Percentiles rank a stretch among this genome's conserved stretches.
These are phyloP conservation scores for Copidosoma aretas DNA, from an alignment of 2,888 invertebrate genomes.

Conservation along the genomic window DNA sequence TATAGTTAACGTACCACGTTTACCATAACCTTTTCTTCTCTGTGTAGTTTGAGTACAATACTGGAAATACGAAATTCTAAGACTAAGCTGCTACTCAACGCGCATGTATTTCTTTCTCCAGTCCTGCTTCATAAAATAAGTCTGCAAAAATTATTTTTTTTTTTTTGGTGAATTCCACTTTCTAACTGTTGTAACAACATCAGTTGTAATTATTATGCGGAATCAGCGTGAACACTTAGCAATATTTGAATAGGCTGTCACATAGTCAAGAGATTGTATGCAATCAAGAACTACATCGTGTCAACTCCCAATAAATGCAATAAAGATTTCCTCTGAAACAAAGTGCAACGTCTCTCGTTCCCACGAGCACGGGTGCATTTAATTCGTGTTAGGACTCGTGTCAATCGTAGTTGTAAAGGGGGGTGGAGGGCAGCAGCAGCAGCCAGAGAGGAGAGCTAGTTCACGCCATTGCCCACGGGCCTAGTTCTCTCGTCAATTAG, in stretches of 20 bases:
- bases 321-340: conserved; percentile 27
- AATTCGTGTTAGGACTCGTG: conserved; percentile 21
- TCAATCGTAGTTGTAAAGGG: not conserved
- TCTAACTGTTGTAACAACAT: conserved; percentile 6
- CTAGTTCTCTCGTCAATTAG: conserved; percentile 35
- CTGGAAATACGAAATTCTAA: too few relatives aligned
- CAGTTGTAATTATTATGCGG: not conserved
- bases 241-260: too few relatives aligned
- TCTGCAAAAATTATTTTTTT: too few relatives aligned
- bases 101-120: too few relatives aligned
- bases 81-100: too few relatives aligned
- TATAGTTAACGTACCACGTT: too few relatives aligned
- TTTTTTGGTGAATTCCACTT: too few relatives aligned
- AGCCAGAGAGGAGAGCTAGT: not conserved
- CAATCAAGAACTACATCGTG: not conserved
- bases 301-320: conserved; percentile 10
- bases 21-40: too few relatives aligned
- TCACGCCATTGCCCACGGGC: conserved; percentile 5
- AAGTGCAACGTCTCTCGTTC: too few relatives aligned
- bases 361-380: conserved; percentile 7
- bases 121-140: too few relatives aligned
- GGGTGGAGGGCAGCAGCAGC: not conserved
- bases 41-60: too few relatives aligned
- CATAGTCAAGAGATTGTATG: too few relatives aligned
- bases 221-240: not conserved